Base-by-base conservation (phyloP, 23 tunicate species). In the Styela clava region DNA sequence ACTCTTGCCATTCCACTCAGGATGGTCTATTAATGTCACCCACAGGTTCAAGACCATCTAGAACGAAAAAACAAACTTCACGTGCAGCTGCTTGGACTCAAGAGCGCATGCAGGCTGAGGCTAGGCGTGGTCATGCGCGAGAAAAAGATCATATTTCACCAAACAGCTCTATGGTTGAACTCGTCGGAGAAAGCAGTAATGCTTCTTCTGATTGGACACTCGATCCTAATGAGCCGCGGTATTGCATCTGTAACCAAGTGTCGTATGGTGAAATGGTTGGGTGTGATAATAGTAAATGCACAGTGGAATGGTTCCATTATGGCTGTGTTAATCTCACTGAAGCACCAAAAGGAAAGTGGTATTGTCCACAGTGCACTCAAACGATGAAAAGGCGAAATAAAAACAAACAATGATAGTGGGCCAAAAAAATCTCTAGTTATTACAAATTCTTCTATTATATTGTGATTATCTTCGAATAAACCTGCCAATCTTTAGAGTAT, bases 281-380 rank as follows among this genome's bases (percentile, higher is more conserved):
- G 0, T 91, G 97, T 78, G 97, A 91, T 61, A 91, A 91, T 74
- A 85, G 83, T 16, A 86, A 95, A 74, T 95, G 99, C 61, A 74
- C 99, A 68, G 86, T 95, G 34, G 99, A 95, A 62, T 95, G 99
- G 99, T 95, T 95, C 67, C 99, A 95, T 83, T 95, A 89, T 71
- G 99, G 91, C 18, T 95, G 99, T 68, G 99, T 95, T 30, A 88
- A 86, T 2, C 56, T 95, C 67, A 67, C 79, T 12, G 88, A 87
- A 74, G 95, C 95, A 62, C 99, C 99, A 26, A 95, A 89, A 70
- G 99, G 99, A 20, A 95, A 95, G 79, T 95, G 99, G 99, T 95
- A 79, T 64, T 95, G 99, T 74, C 96, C 89, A 26, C 96, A 87
- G 61, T 95, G 99, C 71, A 89, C 97, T 24, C 91, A 86, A 64